phyloP scores from a whole-genome alignment of 2,797 vertebrate species.

The Phataginus tricuspis region DNA sequence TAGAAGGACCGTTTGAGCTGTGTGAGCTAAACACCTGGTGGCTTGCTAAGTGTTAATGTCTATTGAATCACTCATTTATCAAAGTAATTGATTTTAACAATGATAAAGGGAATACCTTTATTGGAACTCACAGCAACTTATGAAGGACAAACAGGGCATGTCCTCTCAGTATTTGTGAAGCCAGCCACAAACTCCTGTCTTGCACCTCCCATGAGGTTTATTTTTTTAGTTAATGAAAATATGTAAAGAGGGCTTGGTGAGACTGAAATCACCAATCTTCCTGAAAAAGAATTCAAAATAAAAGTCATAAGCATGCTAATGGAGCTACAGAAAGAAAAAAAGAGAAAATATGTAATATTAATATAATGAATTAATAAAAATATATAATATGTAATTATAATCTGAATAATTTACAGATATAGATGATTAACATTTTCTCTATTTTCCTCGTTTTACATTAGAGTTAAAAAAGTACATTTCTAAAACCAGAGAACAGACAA shows the following conservation, averaged over 20 bases:
- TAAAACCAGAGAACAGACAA: slow-evolving; percentile 86
- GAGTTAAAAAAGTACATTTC: slow-evolving; percentile 79
- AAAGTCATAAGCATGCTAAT: no score
- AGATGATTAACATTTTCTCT: slow-evolving; percentile 85
- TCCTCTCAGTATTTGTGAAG: neutral
- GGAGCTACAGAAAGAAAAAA: no score
- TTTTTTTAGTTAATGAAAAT: slow-evolving; percentile 88
- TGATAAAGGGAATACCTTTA: neutral
- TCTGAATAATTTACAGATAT: slow-evolving; percentile 82
- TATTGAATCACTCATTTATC: neutral
- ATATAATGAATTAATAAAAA: slow-evolving; percentile 85
- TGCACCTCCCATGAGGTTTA: slow-evolving; percentile 82
- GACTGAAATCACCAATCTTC: no score
- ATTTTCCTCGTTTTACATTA: slow-evolving; percentile 83
- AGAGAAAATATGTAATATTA: no score
- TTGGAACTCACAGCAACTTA: fast-evolving
- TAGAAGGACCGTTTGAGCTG: no score
- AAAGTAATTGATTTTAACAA: neutral
- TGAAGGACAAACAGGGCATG: neutral
- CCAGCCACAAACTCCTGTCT: slow-evolving; percentile 76
- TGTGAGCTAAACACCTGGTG: neutral
- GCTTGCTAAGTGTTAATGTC: fast-evolving
- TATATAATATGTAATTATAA: slow-evolving; percentile 87
- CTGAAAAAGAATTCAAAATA: no score
- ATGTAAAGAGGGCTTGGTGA: slow-evolving; percentile 57